phyloP scores from a whole-genome alignment of 2,797 vertebrate genomes.

The Chrosomus eos region DNA sequence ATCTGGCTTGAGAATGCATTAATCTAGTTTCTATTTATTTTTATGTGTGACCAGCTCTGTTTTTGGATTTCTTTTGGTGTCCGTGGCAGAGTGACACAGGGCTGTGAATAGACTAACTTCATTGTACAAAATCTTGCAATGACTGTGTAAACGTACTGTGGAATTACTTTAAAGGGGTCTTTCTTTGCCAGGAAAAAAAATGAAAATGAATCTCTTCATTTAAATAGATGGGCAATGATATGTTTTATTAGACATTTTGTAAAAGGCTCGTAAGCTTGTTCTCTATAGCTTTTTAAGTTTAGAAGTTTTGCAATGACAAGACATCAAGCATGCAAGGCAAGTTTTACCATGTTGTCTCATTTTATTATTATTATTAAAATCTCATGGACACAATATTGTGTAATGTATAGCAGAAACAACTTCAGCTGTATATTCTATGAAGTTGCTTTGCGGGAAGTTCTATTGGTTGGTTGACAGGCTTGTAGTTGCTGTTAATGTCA shows the following conservation, averaged over 20 bases:
- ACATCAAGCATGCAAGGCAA: not conserved
- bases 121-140: constrained; percentile 45
- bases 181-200: constrained; percentile 2
- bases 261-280: not conserved
- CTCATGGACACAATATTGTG: not conserved
- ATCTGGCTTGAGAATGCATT: not conserved
- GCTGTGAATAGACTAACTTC: constrained; percentile 53
- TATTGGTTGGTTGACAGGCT: not conserved
- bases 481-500: not conserved
- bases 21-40: not conserved
- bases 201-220: constrained; percentile 4
- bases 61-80: constrained; percentile 50
- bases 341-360: constrained; percentile 9
- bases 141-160: constrained; percentile 30
- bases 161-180: not conserved
- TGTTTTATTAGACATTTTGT: not conserved
- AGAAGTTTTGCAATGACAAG: not conserved
- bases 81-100: constrained; percentile 41
- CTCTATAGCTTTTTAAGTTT: not conserved
- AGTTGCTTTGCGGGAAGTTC: not conserved
- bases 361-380: too few species aligned
- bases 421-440: not conserved
- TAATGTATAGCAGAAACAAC: not conserved
- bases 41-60: constrained; percentile 38
- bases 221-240: not conserved